Conservation (phyloP, 2,113 vertebrate genomes). For the Uropsilus gracilis region DNA sequence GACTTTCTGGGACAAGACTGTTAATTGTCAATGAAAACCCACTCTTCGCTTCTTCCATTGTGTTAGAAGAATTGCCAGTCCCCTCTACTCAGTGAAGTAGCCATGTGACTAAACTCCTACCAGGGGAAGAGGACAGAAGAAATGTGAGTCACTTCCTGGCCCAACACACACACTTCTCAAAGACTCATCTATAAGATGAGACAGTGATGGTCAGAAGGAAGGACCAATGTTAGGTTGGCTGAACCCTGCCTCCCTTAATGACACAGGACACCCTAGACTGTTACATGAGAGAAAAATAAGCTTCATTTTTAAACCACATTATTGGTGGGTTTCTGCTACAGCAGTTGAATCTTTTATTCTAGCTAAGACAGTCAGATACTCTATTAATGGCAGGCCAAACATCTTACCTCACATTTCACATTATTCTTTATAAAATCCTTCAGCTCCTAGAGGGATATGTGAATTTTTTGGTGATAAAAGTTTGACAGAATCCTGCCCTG, state of each 20-base stretch:
- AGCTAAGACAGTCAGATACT: neutral
- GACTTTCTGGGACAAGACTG: neutral
- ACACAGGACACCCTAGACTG: neutral
- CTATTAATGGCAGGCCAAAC: neutral
- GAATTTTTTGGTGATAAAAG: neutral
- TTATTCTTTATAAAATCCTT: neutral
- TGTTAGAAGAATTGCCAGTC: neutral
- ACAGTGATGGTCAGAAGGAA: rapidly evolving
- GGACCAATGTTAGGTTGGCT: neutral
- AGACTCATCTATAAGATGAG: neutral
- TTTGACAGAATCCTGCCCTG: neutral
- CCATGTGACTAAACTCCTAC: neutral
- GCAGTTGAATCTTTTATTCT: neutral
- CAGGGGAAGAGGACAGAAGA: neutral
- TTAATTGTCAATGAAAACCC: neutral
- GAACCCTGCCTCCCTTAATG: neutral
- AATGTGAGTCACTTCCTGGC: neutral
- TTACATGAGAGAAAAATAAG: neutral
- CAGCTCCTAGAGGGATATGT: neutral
- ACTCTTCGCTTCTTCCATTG: neutral
- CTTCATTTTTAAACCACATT: conserved; percentile 9
- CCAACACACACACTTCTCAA: neutral
- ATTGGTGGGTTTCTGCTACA: neutral
- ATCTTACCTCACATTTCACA: neutral
- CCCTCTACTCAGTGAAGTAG: neutral